Evolutionary conservation across 2,113 vertebrate genomes (phyloP).

Genomic region (Anhinga rufa): DNA sequence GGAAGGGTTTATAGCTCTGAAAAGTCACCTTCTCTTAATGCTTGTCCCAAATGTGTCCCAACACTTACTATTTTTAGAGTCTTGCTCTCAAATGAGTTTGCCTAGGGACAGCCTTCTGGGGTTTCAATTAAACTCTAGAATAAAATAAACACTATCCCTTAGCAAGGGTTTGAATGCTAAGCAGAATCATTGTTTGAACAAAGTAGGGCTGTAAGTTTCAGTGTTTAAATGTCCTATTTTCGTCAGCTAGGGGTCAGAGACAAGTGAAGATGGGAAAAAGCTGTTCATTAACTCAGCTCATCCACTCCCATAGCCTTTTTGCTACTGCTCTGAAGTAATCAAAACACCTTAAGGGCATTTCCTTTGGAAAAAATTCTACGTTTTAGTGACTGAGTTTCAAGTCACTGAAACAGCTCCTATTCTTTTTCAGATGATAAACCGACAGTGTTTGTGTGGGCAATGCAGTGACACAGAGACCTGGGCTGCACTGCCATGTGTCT

Average conservation of each 20-base stretch:
- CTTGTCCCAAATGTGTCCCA: neutral
- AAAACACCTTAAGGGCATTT: neutral
- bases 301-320: neutral
- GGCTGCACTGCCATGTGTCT: neutral
- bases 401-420: neutral
- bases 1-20: neutral
- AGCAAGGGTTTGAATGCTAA: slow-evolving; percentile 14
- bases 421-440: neutral
- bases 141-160: slow-evolving; percentile 20
- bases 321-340: neutral
- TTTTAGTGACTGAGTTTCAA: neutral
- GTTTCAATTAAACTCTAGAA: slow-evolving; percentile 31
- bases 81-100: neutral
- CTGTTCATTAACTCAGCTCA: neutral
- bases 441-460: neutral
- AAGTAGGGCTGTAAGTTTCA: neutral
- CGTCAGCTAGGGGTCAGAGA: neutral
- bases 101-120: neutral
- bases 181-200: neutral
- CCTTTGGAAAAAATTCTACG: neutral
- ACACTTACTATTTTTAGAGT: neutral
- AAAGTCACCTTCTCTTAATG: slow-evolving; percentile 3
- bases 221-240: slow-evolving; percentile 1
- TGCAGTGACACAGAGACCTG: neutral
- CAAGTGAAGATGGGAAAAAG: neutral